Evolutionary conservation across 2,113 vertebrate genomes (phyloP), one percentile per base, ranked within the genome.

Genomic region (Atlantisia rogersi): DNA sequence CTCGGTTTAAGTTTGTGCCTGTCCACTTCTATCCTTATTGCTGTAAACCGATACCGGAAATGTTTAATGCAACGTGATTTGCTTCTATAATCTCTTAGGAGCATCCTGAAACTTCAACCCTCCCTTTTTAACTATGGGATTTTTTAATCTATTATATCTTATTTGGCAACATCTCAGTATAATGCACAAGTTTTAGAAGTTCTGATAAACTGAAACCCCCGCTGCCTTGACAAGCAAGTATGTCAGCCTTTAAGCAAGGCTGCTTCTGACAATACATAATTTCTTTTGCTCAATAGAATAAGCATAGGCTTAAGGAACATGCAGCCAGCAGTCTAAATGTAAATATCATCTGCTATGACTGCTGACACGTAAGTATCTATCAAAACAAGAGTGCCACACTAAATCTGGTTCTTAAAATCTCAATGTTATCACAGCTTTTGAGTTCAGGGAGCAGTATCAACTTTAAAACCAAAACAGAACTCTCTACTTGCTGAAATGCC

Each of bases 281-380:
- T 96, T 92, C 28, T 86, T 90, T 64, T 48, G 76, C 88, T 90
- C 53, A 71, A 9, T 68, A 78, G 82, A 96, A 53, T 56, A 22
- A 84, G 88, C 56, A 48, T 40, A 84, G 88, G 86, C 92, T 93
- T 56, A 75, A 67, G 83, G 69, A 93, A 64, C 32, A 2, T 35
- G 20, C 52, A 92, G 11, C 62, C 60, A 82, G 62, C 81, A 87
- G 71, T 62, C 62, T 93, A 39, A 94, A 92, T 84, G 91, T 89
- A 95, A 96, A 80, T 90, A 92, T 83, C 50, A 52, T 88, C 60
- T 90, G 71, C 94, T 90, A 32, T 78, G 80, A 91, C 50, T 96
- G 85, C 92, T 95, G 92, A 93, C 21, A 35, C 2, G 2, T 46
- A 64, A 77, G 68, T 71, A 90, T 37, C 79, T 88, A 79, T 87